Conservation (phyloP, 2,888 invertebrate species). For the Synergus laeviventris region DNA sequence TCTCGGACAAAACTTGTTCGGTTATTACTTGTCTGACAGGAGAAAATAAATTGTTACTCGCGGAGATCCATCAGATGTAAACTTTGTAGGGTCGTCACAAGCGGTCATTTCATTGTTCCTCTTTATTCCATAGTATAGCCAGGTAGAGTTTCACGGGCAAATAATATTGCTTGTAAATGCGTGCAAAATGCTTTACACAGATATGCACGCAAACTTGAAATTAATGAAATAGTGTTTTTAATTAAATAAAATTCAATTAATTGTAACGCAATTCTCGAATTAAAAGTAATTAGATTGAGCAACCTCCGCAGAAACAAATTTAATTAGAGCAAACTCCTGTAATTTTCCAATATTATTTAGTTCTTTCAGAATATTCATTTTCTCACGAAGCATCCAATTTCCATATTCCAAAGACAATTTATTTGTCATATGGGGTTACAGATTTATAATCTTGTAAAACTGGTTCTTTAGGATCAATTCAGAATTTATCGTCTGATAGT, state of each 20-base stretch:
- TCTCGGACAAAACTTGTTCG: neutral
- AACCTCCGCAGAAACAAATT: neutral
- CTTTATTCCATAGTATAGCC: neutral
- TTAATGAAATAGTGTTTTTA: constrained; percentile 5
- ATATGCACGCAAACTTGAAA: neutral
- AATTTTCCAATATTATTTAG: neutral
- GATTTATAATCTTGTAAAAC: neutral
- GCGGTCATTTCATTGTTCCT: constrained; percentile 5
- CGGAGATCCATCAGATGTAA: neutral
- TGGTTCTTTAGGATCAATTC: neutral
- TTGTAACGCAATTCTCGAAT: neutral
- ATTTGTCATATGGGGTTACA: neutral
- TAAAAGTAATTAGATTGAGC: neutral
- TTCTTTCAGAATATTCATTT: neutral
- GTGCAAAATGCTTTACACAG: neutral
- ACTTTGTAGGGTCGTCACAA: constrained; percentile 3
- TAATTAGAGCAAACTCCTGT: neutral
- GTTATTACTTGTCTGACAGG: neutral
- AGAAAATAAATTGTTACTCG: constrained; percentile 2
- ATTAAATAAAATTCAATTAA: neutral
- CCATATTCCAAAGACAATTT: neutral
- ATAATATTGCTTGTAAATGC: constrained; percentile 14
- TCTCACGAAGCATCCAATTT: neutral
- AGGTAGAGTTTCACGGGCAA: neutral
- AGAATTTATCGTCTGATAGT: constrained; percentile 7